Conservation (phyloP, 2,113 vertebrate genomes). For the Falco punctatus region DNA sequence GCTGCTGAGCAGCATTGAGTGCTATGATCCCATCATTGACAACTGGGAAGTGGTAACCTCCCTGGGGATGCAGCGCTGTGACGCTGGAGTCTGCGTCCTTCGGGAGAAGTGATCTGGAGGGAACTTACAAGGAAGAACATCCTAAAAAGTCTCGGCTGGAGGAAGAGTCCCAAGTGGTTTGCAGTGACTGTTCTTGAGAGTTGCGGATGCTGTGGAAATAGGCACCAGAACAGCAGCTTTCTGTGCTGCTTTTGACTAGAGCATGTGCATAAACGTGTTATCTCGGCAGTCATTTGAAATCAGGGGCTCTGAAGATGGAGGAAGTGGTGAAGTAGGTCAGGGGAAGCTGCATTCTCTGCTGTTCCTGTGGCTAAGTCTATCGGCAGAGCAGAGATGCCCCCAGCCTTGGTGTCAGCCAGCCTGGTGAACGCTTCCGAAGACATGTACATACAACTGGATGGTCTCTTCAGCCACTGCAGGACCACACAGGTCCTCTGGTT, state of each 20-base stretch:
- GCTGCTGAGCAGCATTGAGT: slow-evolving; percentile 96
- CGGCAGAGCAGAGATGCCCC: slow-evolving; percentile 21
- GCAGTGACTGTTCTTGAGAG: slow-evolving; percentile 65
- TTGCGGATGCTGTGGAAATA: slow-evolving; percentile 58
- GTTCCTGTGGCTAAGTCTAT: slow-evolving; percentile 17
- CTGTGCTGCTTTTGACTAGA: slow-evolving; percentile 58
- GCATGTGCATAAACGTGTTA: not conserved
- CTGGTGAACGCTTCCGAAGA: not conserved
- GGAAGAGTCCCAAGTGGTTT: slow-evolving; percentile 54
- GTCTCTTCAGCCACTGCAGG: slow-evolving; percentile 4
- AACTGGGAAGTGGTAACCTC: slow-evolving; percentile 98
- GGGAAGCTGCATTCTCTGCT: slow-evolving; percentile 30
- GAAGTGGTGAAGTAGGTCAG: not conserved
- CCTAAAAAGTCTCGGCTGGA: not conserved
- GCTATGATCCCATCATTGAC: slow-evolving; percentile 97
- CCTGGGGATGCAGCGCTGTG: slow-evolving; percentile 97
- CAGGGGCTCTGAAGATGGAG: slow-evolving; percentile 29
- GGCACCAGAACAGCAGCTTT: slow-evolving; percentile 49
- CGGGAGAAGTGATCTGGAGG: slow-evolving; percentile 88
- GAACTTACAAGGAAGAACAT: not conserved
- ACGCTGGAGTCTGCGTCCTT: slow-evolving; percentile 95
- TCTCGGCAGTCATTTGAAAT: slow-evolving; percentile 46
- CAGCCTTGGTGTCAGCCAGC: not conserved
- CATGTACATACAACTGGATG: slow-evolving; percentile 5
- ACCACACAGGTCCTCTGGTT: not conserved